Conservation (phyloP, 2,797 vertebrate species). For the Decapterus maruadsi region DNA sequence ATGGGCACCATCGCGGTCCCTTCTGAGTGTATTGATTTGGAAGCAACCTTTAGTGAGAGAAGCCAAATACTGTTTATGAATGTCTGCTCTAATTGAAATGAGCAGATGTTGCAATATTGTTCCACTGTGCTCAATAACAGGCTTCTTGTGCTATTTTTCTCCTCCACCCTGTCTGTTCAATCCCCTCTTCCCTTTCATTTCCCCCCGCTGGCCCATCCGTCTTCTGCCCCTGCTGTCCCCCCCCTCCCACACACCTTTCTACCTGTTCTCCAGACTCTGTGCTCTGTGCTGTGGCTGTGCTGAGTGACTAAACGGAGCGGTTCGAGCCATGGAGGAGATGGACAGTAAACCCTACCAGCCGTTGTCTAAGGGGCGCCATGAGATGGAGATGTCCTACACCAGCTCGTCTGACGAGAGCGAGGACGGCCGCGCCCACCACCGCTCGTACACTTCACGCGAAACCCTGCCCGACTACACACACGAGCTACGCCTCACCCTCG, state of each 20-base stretch:
- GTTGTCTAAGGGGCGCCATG: slow-evolving; percentile 94
- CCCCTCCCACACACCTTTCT: not conserved
- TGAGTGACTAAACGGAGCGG: slow-evolving; percentile 88
- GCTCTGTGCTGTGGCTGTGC: slow-evolving; percentile 78
- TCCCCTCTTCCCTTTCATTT: slow-evolving; percentile 54
- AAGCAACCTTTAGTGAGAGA: slow-evolving; percentile 79
- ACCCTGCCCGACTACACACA: slow-evolving; percentile 95
- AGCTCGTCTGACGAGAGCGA: slow-evolving; percentile 98
- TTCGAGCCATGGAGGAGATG: slow-evolving; percentile 95
- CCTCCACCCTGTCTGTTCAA: slow-evolving; percentile 39
- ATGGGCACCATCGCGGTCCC: slow-evolving; percentile 51
- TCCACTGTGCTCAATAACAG: slow-evolving; percentile 74
- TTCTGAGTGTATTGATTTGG: slow-evolving; percentile 74
- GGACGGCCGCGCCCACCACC: slow-evolving; percentile 92
- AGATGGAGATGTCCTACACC: slow-evolving; percentile 96
- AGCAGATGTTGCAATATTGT: slow-evolving; percentile 75
- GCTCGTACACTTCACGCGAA: slow-evolving; percentile 94
- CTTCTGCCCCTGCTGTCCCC: slow-evolving; percentile 31
- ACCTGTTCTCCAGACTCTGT: slow-evolving; percentile 77
- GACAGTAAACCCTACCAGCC: slow-evolving; percentile 98
- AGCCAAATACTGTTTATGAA: slow-evolving; percentile 75
- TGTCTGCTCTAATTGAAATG: slow-evolving; percentile 73
- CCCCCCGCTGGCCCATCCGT: slow-evolving; percentile 37
- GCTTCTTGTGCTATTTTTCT: slow-evolving; percentile 60
- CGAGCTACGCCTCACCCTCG: slow-evolving; percentile 93